Evolutionary conservation across 2,113 vertebrate species (phyloP), one percentile per base, ranked within the genome.

Genomic region (Sminthopsis crassicaudata): DNA sequence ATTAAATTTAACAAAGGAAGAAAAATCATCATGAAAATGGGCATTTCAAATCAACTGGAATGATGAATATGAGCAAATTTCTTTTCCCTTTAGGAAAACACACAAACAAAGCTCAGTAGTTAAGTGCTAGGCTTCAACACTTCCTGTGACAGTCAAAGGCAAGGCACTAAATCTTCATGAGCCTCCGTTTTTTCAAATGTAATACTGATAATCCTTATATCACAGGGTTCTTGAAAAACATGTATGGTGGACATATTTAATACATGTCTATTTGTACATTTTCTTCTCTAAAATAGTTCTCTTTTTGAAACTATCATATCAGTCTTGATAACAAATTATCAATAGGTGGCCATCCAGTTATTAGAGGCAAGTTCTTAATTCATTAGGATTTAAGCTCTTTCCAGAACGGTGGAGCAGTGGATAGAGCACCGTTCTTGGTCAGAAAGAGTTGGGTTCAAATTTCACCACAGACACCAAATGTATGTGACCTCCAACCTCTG

Each of bases 21-120:
- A 95, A 95, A 24, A 97, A 96, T 96, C 93, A 93, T 89, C n/a
- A 46, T 94, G 54, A 46, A 92, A 23, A 92, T 14, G 8, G 89
- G 2, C 55, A 91, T 96, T 48, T 95, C 19, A 94, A 89, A 55
- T 48, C 3, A 92, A n/a, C 30, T 95, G 89, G 96, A 97, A 55
- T 93, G 94, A 94, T 24, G 46, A 95, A 90, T 94, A 26, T 36
- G 67, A 90, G 93, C 46, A 89, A 92, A 94, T 89, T 10, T 92
- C 60, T 67, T 53, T 93, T 92, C 53, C 50, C 93, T 93, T 76
- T n/a, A 19, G 36, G 36, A n/a, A 76, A 76, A 67, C 27, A 27
- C 27, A 76, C 14, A n/a, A 76, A 76, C 60, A 76, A 19, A 36
- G 60, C 36, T n/a, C 57, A 67, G 57, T 36, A 30, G 27, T 14